Base-by-base conservation (phyloP, 2,113 vertebrate genomes). In the Dipodomys stephensi region DNA sequence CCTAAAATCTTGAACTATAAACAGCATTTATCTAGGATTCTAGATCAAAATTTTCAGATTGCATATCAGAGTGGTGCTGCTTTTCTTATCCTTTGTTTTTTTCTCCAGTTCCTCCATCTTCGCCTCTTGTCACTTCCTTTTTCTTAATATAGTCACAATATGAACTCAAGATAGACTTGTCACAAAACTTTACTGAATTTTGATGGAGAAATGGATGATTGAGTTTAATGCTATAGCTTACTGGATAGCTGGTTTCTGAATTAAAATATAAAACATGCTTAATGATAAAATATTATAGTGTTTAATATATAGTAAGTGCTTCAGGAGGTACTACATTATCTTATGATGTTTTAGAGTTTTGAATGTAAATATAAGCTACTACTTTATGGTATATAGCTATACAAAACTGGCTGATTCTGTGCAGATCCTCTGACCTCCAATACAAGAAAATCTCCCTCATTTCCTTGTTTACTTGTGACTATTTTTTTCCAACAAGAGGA, bases 391-490 rank as follows among this genome's bases (percentile, higher is more conserved):
- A 44, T 25, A 77, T 18, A 89, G 15, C 44, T 87, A 65, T n/a
- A 28, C 83, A 91, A 94, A 67, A 57, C 60, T 18, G 39, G 22
- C 16, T 73, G 13, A 69, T 77, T 92, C 74, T 85, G n/a, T 39
- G 30, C 11, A 74, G 15, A 91, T 62, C 69, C 5, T 77, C 68
- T 65, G 74, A 57, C n/a, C 88, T 7, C 28, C 11, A 68, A 22
- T 65, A 30, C 0, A 95, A 95, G 76, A 39, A 90, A 93, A 95
- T 71, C 30, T 95, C 3, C 84, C 27, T 81, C 28, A 91, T 60
- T 89, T 77, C 39, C 12, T 93, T 83, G 27, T 73, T 93, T 91
- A 92, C 79, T 90, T 85, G 4, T 18, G 13, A 72, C 53, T 57
- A 13, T 57, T 57, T 27, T 76, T 67, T 93, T 85, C 90, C 73